phyloP scores from a whole-genome alignment of 2,113 vertebrate genomes.

The Pseudopipra pipra region DNA sequence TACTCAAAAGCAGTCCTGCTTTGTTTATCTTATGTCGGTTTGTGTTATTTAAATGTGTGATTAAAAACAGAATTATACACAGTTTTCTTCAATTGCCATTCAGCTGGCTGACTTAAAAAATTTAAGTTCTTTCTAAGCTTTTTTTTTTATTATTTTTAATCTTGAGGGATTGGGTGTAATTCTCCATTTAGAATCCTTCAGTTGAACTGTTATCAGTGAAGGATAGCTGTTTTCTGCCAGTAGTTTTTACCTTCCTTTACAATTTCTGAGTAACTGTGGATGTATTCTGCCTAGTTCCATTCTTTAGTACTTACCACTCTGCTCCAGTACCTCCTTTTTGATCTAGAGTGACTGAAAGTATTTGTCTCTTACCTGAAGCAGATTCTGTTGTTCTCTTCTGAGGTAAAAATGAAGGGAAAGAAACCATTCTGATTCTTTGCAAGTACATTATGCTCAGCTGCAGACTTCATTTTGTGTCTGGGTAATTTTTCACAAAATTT shows the following conservation, averaged over 20 bases:
- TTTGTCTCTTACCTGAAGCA: not conserved
- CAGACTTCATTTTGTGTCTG: not conserved
- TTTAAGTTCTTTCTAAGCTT: not conserved
- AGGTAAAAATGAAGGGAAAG: not conserved
- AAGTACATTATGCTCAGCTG: not conserved
- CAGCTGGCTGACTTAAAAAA: not conserved
- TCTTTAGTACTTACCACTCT: not conserved
- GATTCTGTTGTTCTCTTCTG: not conserved
- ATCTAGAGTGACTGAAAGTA: not conserved
- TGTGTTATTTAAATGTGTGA: not conserved
- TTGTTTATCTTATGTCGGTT: not conserved
- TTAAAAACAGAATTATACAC: not conserved
- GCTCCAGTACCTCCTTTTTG: not conserved
- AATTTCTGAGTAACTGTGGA: not conserved
- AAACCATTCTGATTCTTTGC: not conserved
- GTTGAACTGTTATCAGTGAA: not conserved
- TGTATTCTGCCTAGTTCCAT: not conserved
- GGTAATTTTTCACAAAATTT: not conserved
- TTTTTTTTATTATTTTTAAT: not conserved
- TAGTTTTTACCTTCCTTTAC: not conserved
- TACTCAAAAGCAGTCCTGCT: not conserved
- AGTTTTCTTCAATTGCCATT: not conserved
- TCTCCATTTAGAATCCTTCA: not conserved
- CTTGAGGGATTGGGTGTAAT: not conserved
- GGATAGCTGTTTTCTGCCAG: not conserved